Conservation (phyloP, 1,140 invertebrate species). For the Pseudomyrmex sp. region DNA sequence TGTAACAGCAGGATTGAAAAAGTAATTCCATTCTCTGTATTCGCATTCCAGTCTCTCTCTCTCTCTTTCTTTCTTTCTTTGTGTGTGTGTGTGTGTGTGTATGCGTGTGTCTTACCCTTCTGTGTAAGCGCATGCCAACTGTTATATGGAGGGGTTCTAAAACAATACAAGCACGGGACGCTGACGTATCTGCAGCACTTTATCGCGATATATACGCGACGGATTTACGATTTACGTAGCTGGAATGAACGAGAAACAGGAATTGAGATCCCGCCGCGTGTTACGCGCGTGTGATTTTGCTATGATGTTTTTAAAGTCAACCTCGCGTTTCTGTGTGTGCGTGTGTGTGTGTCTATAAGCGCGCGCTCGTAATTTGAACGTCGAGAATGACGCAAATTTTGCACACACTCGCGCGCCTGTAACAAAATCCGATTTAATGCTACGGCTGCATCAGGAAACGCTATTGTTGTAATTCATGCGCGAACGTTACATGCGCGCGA, state of each 20-base stretch:
- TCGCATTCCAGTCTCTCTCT: background rate
- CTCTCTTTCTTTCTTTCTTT: no score
- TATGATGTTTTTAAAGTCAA: slow-evolving; percentile 51
- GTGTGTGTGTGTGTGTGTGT: no score
- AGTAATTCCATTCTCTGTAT: background rate
- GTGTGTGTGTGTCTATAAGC: background rate
- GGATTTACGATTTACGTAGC: slow-evolving; percentile 47
- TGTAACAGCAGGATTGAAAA: background rate
- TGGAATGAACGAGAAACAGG: background rate
- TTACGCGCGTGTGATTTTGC: background rate
- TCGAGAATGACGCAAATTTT: slow-evolving; percentile 4
- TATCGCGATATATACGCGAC: slow-evolving; percentile 38
- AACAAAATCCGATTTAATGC: slow-evolving; percentile 5
- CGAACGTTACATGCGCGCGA: background rate
- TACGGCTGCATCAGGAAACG: background rate
- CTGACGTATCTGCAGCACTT: slow-evolving; percentile 45
- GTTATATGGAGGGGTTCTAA: slow-evolving; percentile 41
- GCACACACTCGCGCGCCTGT: background rate
- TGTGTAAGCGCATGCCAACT: slow-evolving; percentile 26
- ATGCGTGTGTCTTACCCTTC: background rate
- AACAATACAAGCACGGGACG: slow-evolving; percentile 45
- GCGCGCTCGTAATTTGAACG: slow-evolving; percentile 19
- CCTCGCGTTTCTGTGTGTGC: background rate
- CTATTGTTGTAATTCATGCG: background rate
- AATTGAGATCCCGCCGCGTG: slow-evolving; percentile 6